Conservation (phyloP, 1,140 invertebrate species). For the Drosophila bipectinata region DNA sequence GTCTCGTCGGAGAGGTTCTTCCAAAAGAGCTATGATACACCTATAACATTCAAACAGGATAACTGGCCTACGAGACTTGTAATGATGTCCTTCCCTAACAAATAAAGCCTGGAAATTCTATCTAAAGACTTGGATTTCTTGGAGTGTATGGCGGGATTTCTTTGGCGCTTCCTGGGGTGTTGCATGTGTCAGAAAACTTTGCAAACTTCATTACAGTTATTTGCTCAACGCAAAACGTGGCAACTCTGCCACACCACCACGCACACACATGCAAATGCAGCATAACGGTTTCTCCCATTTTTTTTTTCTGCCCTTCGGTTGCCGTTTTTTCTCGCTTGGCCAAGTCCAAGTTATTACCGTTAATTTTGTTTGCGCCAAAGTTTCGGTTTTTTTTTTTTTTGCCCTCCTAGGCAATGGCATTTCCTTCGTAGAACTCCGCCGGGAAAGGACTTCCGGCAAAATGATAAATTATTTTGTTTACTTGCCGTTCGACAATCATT, state of each 20-base stretch:
- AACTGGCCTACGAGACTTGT: no score
- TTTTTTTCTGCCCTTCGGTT: conserved; percentile 1
- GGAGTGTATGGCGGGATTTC: conserved; percentile 6
- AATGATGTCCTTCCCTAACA: no score
- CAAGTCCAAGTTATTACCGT: conserved; percentile 74
- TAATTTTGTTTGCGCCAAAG: conserved; percentile 76
- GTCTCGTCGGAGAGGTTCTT: no score
- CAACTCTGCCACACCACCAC: conserved; percentile 25
- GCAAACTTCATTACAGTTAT: conserved; percentile 75
- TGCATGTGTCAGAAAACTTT: conserved; percentile 77
- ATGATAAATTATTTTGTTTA: conserved; percentile 78
- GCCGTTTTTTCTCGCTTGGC: conserved; percentile 32
- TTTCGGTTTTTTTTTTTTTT: conserved; percentile 29
- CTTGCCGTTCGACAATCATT: conserved; percentile 60
- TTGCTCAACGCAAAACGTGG: conserved; percentile 55
- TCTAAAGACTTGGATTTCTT: background rate
- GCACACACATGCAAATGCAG: conserved; percentile 58
- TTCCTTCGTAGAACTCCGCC: conserved; percentile 29
- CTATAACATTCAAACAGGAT: no score
- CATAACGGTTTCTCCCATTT: background rate
- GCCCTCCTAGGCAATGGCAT: conserved; percentile 13
- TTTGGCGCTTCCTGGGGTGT: conserved; percentile 43
- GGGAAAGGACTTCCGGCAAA: conserved; percentile 43
- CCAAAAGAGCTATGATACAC: no score
- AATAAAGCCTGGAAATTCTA: no score